phyloP scores from a whole-genome alignment of 1,140 invertebrate genomes.

The Oryzaephilus surinamensis region DNA sequence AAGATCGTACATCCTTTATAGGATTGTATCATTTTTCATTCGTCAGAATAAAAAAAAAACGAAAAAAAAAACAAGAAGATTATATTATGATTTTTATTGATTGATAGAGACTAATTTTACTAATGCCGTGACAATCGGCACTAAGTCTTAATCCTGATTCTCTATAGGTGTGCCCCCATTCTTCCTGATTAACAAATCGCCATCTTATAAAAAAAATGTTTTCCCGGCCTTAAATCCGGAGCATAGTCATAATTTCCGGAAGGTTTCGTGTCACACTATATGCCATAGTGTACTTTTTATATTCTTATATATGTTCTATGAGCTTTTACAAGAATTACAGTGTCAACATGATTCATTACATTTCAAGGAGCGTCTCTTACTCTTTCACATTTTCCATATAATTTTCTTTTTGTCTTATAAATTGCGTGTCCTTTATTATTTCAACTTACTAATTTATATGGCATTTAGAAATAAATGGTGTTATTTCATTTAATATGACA shows the following conservation, averaged over 20 bases:
- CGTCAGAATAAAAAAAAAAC: too few species aligned
- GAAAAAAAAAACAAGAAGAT: too few species aligned
- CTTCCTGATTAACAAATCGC: slow-evolving; percentile 33
- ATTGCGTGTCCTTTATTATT: too few species aligned
- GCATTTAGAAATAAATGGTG: too few species aligned
- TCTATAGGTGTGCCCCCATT: slow-evolving; percentile 31
- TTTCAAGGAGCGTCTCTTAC: too few species aligned
- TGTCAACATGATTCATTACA: slow-evolving; percentile 26
- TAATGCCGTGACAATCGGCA: slow-evolving; percentile 29
- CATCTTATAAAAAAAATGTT: slow-evolving; percentile 33
- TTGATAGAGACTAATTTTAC: slow-evolving; percentile 24
- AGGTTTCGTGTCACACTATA: slow-evolving; percentile 29
- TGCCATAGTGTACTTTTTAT: slow-evolving; percentile 15
- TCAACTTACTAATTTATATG: too few species aligned
- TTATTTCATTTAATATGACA: too few species aligned
- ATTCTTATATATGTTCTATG: too few species aligned
- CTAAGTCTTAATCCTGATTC: slow-evolving; percentile 31
- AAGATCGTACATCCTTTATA: too few species aligned
- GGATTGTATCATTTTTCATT: too few species aligned
- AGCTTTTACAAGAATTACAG: slow-evolving; percentile 29
- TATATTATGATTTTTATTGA: slow-evolving; percentile 16
- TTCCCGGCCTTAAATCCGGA: slow-evolving; percentile 26
- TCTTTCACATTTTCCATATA: too few species aligned
- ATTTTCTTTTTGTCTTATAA: too few species aligned
- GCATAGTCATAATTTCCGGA: slow-evolving; percentile 28